Percentiles rank a stretch among this genome's conserved stretches.
Evolutionary conservation across 2,888 invertebrate species (phyloP).

Genomic region (Himalopsyche tibetana): DNA sequence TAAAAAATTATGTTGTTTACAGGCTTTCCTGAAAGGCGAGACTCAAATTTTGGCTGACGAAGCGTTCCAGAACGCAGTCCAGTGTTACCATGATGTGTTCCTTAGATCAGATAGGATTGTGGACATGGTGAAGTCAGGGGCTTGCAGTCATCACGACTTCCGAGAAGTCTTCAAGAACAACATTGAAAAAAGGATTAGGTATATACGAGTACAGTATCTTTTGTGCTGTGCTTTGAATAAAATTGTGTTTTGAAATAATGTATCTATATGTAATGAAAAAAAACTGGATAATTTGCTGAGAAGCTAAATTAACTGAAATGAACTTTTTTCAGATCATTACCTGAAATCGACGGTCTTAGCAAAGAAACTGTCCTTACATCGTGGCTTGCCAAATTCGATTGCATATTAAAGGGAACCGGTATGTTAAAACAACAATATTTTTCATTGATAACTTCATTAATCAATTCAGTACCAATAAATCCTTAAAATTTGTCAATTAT

Average conservation of each 20-base stretch:
- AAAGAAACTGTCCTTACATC: slow-evolving; percentile 99
- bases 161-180: slow-evolving; percentile 96
- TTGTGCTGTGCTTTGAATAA: neutral
- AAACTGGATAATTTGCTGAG: neutral
- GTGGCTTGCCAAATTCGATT: slow-evolving; percentile 99
- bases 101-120: slow-evolving; percentile 96
- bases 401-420: slow-evolving; percentile 93
- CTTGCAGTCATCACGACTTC: slow-evolving; percentile 98
- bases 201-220: slow-evolving; percentile 65
- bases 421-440: slow-evolving; percentile 67
- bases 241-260: neutral
- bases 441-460: no score
- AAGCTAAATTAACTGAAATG: slow-evolving; percentile 46
- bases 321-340: slow-evolving; percentile 85
- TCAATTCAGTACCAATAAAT: no score
- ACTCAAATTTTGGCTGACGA: slow-evolving; percentile 98
- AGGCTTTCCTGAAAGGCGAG: slow-evolving; percentile 97
- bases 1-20: slow-evolving; percentile 67
- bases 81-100: slow-evolving; percentile 96
- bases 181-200: slow-evolving; percentile 98
- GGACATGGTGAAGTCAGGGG: slow-evolving; percentile 98
- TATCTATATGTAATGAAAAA: neutral
- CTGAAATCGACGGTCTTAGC: slow-evolving; percentile 99
- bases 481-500: no score
- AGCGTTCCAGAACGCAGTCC: slow-evolving; percentile 99